Evolutionary conservation across 2,888 invertebrate species (phyloP).

Genomic region (Dichetophora obliterata): DNA sequence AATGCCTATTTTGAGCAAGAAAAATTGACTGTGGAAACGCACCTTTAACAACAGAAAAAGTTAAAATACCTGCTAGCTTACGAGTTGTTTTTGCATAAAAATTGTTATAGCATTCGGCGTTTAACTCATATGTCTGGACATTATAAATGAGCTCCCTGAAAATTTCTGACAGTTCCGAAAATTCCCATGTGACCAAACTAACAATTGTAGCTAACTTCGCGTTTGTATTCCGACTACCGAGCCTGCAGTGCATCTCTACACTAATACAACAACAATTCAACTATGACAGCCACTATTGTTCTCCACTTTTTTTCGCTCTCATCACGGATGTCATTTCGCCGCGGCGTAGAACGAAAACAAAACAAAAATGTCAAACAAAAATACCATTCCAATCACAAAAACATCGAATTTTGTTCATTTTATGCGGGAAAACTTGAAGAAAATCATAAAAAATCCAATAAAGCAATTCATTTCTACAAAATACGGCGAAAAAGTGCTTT

Average conservation of each 20-base stretch:
- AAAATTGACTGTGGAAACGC: too few relatives aligned
- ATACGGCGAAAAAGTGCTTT: slow-evolving; percentile 44
- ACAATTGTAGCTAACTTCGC: slow-evolving; percentile 2
- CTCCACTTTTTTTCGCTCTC: slow-evolving; percentile 10
- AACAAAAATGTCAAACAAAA: slow-evolving; percentile 52
- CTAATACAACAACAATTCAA: background rate
- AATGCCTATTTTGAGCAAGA: too few relatives aligned
- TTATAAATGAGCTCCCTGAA: background rate
- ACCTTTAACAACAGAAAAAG: too few relatives aligned
- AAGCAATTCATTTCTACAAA: slow-evolving; percentile 34
- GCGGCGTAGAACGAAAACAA: slow-evolving; percentile 36
- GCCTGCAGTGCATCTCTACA: background rate
- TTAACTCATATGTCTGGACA: background rate
- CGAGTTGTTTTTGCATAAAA: too few relatives aligned
- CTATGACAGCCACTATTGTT: background rate
- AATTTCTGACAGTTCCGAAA: background rate
- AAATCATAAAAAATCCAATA: slow-evolving; percentile 49
- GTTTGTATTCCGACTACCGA: background rate
- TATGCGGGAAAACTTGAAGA: slow-evolving; percentile 50
- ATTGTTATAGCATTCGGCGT: too few relatives aligned
- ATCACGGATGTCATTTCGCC: slow-evolving; percentile 3
- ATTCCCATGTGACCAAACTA: background rate
- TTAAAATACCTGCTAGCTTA: too few relatives aligned
- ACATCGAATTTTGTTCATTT: slow-evolving; percentile 56
- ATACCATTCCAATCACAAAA: slow-evolving; percentile 52